Evolutionary conservation across 2,113 vertebrate genomes (phyloP).

Genomic region (Rhea pennata): DNA sequence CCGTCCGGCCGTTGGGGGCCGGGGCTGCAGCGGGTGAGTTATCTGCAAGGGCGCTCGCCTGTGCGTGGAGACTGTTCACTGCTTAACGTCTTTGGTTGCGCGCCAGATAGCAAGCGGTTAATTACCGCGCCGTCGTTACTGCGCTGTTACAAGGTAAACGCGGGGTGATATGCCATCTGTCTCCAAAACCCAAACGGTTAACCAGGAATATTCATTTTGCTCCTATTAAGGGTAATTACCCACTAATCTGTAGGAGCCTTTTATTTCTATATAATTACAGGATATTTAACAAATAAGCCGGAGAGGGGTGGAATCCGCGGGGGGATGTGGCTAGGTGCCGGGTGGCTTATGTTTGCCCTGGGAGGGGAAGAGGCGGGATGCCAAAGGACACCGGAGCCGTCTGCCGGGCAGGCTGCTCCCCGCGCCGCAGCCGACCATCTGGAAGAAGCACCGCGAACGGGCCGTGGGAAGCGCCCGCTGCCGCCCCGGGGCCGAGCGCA

Average conservation of each 20-base stretch:
- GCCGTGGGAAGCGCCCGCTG: neutral
- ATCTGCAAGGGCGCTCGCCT: neutral
- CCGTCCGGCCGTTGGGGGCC: accelerated
- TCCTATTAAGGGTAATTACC: slow-evolving; percentile 81
- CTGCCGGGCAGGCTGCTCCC: neutral
- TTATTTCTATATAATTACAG: slow-evolving; percentile 78
- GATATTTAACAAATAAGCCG: slow-evolving; percentile 67
- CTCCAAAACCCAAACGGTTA: slow-evolving; percentile 72
- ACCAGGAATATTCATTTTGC: slow-evolving; percentile 78
- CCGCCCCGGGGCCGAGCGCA: neutral
- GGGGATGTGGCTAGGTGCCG: neutral
- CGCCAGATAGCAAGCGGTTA: slow-evolving; percentile 67
- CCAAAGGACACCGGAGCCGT: accelerated
- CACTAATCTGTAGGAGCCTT: slow-evolving; percentile 70
- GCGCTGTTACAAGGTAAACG: slow-evolving; percentile 52
- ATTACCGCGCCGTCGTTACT: slow-evolving; percentile 14
- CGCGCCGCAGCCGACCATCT: neutral
- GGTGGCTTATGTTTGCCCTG: neutral
- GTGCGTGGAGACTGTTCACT: slow-evolving; percentile 25
- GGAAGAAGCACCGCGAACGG: no score
- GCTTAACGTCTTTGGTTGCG: slow-evolving; percentile 49
- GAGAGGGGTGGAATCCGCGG: neutral
- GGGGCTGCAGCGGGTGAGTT: neutral
- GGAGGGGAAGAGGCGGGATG: neutral
- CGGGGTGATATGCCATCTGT: slow-evolving; percentile 62